Base-by-base conservation (phyloP, 2,113 vertebrate species). In the Antigone vipio region DNA sequence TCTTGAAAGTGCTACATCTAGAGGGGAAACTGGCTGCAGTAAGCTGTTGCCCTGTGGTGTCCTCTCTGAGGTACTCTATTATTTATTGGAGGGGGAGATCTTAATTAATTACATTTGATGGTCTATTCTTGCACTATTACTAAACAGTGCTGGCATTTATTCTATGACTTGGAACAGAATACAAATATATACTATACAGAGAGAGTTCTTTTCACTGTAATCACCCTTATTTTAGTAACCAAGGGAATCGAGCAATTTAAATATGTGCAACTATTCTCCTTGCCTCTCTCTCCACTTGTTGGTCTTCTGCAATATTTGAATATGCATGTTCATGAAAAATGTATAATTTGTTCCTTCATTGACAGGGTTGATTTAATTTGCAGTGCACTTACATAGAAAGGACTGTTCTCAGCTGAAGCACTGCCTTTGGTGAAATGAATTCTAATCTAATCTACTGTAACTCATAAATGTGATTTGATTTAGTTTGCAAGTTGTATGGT, bases 301-400 rank as follows among this genome's bases (percentile, higher is more conserved):
- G 92, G 76, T 95, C 80, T 95, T 91, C 68, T 55, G 94, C 74
- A 93, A 14, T 93, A 95, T 98, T 97, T 98, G 95, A 97, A 97
- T 98, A 97, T 97, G 96, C 94, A 95, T 93, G 34, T 52, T 89
- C 35, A 13, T 80, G 67, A 84, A 85, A 85, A 92, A 84, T 83
- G 63, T 83, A 19, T 93, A 49, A 94, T 88, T 94, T 83, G 24
- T 91, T 96, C 88, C 80, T 27, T 93, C 78, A 56, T 56, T 3
- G 4, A 62, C 78, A 89, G 77, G 53, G 45, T 95, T 96, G 91
- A 89, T 97, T 97, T 97, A 95, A 97, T 98, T 97, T 97, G 60
- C 93, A 89, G 88, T 47, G 66, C 67, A 74, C 71, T 96, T 92
- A 94, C 59, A 92, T 91, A 72, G 68, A 93, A 96, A 94, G 86